Conservation (phyloP, 2,797 vertebrate species). For the Trichosurus vulpecula region DNA sequence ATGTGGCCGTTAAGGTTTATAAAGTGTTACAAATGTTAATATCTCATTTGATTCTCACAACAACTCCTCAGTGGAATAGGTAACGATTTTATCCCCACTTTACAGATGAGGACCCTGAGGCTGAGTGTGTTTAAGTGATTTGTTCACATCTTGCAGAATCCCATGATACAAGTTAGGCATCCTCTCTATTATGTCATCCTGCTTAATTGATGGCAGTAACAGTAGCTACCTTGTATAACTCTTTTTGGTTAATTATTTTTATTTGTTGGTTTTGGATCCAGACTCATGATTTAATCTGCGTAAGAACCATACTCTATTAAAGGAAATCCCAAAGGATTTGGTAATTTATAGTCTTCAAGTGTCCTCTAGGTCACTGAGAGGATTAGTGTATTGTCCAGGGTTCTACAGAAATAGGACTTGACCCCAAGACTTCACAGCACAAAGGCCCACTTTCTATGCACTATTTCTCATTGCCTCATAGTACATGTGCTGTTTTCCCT, state of each 20-base stretch:
- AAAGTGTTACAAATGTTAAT: neutral
- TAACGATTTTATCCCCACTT: neutral
- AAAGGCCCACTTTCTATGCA: neutral
- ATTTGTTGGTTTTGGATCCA: neutral
- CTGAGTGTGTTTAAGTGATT: neutral
- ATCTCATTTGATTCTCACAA: neutral
- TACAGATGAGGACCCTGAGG: neutral
- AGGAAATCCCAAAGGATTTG: neutral
- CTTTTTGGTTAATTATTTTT: neutral
- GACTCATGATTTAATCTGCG: neutral
- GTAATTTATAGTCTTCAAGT: neutral
- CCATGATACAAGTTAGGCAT: neutral
- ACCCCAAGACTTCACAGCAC: neutral
- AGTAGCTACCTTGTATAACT: neutral
- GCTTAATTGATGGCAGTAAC: neutral
- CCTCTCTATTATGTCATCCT: neutral
- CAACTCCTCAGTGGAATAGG: neutral
- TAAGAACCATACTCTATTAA: neutral
- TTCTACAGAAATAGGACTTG: neutral
- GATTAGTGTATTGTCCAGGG: neutral
- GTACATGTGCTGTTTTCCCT: neutral
- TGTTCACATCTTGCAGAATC: neutral
- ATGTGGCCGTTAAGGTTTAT: neutral
- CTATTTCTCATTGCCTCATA: neutral
- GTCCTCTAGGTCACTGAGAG: neutral